Conservation (phyloP, 2,113 vertebrate species). For the Carassius gibelio region DNA sequence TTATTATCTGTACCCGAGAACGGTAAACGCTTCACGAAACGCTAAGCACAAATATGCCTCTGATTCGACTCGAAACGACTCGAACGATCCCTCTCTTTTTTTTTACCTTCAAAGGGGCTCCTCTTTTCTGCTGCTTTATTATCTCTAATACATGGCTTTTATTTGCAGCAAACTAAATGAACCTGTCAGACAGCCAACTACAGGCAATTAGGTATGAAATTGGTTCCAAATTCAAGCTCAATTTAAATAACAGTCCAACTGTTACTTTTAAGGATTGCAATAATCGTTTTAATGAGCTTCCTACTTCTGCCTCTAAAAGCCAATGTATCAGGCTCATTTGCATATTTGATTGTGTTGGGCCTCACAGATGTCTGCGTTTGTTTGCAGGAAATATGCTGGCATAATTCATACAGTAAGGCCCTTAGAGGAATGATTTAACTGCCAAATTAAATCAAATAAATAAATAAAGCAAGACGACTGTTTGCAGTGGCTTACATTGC, state of each 20-base stretch:
- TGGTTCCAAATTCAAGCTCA: constrained; percentile 46
- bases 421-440: constrained; percentile 49
- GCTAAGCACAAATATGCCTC: background rate
- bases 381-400: constrained; percentile 54
- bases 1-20: background rate
- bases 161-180: constrained; percentile 57
- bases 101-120: constrained; percentile 27
- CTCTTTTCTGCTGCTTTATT: constrained; percentile 46
- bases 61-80: background rate
- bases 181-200: constrained; percentile 60
- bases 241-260: constrained; percentile 60
- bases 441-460: constrained; percentile 46
- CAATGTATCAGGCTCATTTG: constrained; percentile 58
- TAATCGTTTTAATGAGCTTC: constrained; percentile 62
- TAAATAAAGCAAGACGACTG: constrained; percentile 31
- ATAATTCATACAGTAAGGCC: constrained; percentile 53
- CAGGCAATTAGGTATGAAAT: constrained; percentile 61
- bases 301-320: constrained; percentile 56
- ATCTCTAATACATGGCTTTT: constrained; percentile 55
- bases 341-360: constrained; percentile 60
- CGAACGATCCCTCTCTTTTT: constrained; percentile 62
- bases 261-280: constrained; percentile 58
- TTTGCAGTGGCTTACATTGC: background rate
- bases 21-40: background rate
- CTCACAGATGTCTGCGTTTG: constrained; percentile 55